Conservation (phyloP, 2,113 vertebrate genomes). For the Trichomycterus rosablanca region DNA sequence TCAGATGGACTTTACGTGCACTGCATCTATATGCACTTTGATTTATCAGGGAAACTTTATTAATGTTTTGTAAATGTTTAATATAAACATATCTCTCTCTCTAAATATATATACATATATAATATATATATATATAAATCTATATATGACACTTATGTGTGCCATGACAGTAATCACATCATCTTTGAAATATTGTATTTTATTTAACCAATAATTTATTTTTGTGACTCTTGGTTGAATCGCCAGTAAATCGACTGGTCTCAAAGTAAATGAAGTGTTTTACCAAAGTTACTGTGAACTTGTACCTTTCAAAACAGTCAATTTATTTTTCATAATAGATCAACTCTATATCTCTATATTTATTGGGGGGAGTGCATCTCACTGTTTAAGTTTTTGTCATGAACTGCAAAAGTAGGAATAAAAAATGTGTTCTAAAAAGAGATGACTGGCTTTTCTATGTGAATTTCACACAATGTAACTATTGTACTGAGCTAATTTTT, state of each 20-base stretch:
- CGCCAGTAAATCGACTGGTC: slow-evolving; percentile 68
- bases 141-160: slow-evolving; percentile 78
- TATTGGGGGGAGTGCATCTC: slow-evolving; percentile 66
- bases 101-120: slow-evolving; percentile 6
- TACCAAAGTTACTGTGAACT: slow-evolving; percentile 99
- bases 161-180: slow-evolving; percentile 86
- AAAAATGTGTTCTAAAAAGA: slow-evolving; percentile 71
- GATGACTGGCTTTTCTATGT: slow-evolving; percentile 6
- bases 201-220: slow-evolving; percentile 68
- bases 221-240: slow-evolving; percentile 60
- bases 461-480: neutral
- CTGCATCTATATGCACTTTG: slow-evolving; percentile 98
- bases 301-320: slow-evolving; percentile 82
- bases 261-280: slow-evolving; percentile 84
- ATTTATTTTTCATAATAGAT: slow-evolving; percentile 90
- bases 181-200: slow-evolving; percentile 72
- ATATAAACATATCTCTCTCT: slow-evolving; percentile 56
- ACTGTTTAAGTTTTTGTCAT: slow-evolving; percentile 86
- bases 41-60: slow-evolving; percentile 99
- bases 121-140: slow-evolving; percentile 10
- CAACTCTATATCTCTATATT: slow-evolving; percentile 69
- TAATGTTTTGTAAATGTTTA: slow-evolving; percentile 99
- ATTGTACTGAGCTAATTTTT: no score
- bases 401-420: slow-evolving; percentile 83
- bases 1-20: slow-evolving; percentile 86